These are phyloP conservation scores for Athripsodes cinereus DNA, from an alignment of 2,888 invertebrate species.

Conservation along the genomic window DNA sequence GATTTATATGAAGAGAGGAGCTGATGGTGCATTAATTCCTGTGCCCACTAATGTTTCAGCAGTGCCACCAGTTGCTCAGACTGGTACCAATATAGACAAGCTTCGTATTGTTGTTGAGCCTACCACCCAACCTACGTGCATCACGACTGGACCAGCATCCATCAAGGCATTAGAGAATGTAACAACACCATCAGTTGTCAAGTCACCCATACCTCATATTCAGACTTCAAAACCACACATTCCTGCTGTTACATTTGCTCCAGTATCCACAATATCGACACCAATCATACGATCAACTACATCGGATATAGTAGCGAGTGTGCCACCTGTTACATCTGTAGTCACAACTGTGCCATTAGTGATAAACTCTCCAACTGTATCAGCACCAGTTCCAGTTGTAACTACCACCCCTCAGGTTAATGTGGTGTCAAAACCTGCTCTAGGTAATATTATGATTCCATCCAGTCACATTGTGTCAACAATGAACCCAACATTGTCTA, in stretches of 20 bases:
- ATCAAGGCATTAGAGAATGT: slow-evolving; percentile 4
- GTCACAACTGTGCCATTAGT: not conserved
- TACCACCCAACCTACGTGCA: slow-evolving; percentile 7
- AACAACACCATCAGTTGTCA: slow-evolving; percentile 16
- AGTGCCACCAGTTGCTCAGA: not conserved
- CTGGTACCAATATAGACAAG: not conserved
- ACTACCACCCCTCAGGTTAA: not conserved
- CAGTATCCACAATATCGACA: not conserved
- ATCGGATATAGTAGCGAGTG: not conserved
- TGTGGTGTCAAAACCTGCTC: not conserved
- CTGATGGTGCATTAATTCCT: slow-evolving; percentile 32
- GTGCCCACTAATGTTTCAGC: slow-evolving; percentile 24
- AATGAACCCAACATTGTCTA: not conserved
- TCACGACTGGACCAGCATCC: slow-evolving; percentile 8
- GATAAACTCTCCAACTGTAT: not conserved
- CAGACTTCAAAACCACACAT: slow-evolving; percentile 16
- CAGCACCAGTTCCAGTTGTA: not conserved
- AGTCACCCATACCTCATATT: slow-evolving; percentile 14
- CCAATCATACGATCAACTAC: slow-evolving; percentile 2
- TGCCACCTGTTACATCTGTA: not conserved
- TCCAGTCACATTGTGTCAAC: slow-evolving; percentile 1
- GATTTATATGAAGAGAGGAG: slow-evolving; percentile 22
- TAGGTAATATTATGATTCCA: not conserved
- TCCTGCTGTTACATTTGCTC: not conserved
- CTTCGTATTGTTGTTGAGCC: not conserved